Evolutionary conservation across 2,888 invertebrate species (phyloP), one percentile per base, ranked within the genome.

Genomic region (Tuta absoluta): DNA sequence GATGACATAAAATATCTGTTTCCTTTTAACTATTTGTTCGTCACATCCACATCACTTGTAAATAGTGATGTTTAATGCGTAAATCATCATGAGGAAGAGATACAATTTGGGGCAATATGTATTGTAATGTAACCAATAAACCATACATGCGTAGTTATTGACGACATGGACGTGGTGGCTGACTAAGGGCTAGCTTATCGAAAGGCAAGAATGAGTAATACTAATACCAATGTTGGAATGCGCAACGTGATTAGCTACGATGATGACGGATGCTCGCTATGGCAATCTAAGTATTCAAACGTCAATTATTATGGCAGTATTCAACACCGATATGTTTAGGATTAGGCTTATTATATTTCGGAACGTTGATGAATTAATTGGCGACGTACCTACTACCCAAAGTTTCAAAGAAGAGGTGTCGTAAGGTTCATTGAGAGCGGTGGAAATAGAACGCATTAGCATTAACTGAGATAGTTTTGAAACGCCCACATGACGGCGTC

Each of bases 181-280:
- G 78, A 76, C 70, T 79, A 81, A 79, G 75, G 75, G 73, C 75
- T 68, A 68, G 71, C 71, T 81, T 80, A 82, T 83, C 79, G 79
- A 74, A 75, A 71, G 75, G 75, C 68, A 78, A 75, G 75, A 75
- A 78, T 82, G 80, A 81, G 72, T 79, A 79, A 78, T 72, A 69
- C 68, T 70, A 70, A 68, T 58, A 53, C 49, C n/a, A 51, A 17
- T 37, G 64, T 67, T 65, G 63, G 62, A 38, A 64, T 67, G 66
- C 63, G 63, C 41, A 62, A 63, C 60, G 56, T 65, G 66, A 66
- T 69, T 69, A 67, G 53, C 63, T 23, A 48, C 63, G 62, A 65
- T 66, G 67, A 69, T 72, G 68, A 72, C 71, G 70, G 51, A 53
- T 23, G 23, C 51, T 53, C 51, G 23, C 38, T 56, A 60, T 57